Percentiles rank a stretch among this genome's conserved stretches.
Evolutionary conservation across 2,888 invertebrate species (phyloP).

Genomic region (Sipha maydis): DNA sequence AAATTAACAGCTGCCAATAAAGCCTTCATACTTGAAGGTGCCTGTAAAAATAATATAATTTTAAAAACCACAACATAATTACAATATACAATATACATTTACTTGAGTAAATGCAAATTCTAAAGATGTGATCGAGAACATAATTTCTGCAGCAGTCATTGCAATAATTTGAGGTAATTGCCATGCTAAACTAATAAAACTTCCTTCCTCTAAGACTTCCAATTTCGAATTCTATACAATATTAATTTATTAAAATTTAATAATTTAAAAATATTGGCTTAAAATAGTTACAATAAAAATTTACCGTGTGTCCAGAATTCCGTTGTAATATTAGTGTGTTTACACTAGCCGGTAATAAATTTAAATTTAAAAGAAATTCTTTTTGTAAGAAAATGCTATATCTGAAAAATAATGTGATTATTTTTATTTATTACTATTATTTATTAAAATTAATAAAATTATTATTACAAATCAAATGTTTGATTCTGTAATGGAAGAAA

Average conservation of each 20-base stretch:
- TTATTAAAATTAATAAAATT: too few relatives aligned
- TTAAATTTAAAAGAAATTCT: constrained; percentile 68
- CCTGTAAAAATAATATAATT: constrained; percentile 69
- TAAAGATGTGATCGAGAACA: constrained; percentile 95
- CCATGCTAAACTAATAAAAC: constrained; percentile 83
- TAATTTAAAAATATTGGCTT: constrained; percentile 1
- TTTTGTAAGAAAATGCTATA: constrained; percentile 66
- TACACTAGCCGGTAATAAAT: constrained; percentile 67
- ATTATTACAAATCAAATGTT: too few relatives aligned
- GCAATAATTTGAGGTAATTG: constrained; percentile 92
- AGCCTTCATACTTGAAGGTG: constrained; percentile 93
- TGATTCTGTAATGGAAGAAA: not conserved
- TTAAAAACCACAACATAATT: not conserved
- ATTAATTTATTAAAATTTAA: not conserved
- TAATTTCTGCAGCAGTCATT: constrained; percentile 92
- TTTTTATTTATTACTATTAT: not conserved
- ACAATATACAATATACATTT: constrained; percentile 55
- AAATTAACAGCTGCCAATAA: constrained; percentile 92
- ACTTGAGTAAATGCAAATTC: constrained; percentile 93
- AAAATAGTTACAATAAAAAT: not conserved
- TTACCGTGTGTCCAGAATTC: constrained; percentile 43
- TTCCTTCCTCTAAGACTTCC: constrained; percentile 71
- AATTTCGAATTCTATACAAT: constrained; percentile 63
- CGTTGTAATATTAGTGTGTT: constrained; percentile 66
- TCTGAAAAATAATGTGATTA: constrained; percentile 55